Evolutionary conservation across 2,113 vertebrate genomes (phyloP), one percentile per base, ranked within the genome.

Genomic region (Bungarus multicinctus): DNA sequence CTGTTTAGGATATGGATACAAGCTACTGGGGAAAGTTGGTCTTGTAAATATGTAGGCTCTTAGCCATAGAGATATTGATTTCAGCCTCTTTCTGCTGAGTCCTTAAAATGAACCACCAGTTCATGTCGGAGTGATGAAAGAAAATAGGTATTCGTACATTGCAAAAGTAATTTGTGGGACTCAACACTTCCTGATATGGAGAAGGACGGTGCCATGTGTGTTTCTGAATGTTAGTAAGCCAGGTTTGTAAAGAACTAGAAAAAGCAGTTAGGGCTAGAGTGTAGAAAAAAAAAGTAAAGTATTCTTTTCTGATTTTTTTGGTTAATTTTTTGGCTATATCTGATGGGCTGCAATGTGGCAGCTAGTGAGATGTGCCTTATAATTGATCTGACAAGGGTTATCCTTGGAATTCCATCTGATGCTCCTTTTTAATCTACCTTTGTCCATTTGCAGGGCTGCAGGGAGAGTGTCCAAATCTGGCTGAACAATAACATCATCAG

Each of bases 401-500:
- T 50, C 43, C 91, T 14, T 16, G 34, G 20, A 74, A 34, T 43
- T 1, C 5, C 22, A 47, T 39, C 45, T 22, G 53, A 60, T 7
- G 18, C 43, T 4, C 9, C 52, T 4, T 39, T 20, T 54, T 9
- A 57, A 81, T 30, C 34, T n/a, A 1, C 4, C 64, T 18, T 53
- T 91, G 22, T 88, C 60, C 10, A 2, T 34, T 81, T 91, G 25
- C 7, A 98, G 97, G 97, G 97, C 93, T 98, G 97, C 90, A 94
- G 54, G 47, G 47, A 20, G 25, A 96, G 27, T 5, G 94, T 98
- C 58, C 90, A 93, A 39, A 91, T 90, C 4, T 97, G 97, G 96
- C 60, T 98, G 60, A 85, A 93, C 58, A 96, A 97, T 90, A 97
- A 98, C 81, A 93, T 97, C 69, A 96, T 97, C 94, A 97, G 94